These are phyloP conservation scores for Sciurus vulgaris DNA, from an alignment of 2,797 vertebrate genomes.

Conservation along the genomic window DNA sequence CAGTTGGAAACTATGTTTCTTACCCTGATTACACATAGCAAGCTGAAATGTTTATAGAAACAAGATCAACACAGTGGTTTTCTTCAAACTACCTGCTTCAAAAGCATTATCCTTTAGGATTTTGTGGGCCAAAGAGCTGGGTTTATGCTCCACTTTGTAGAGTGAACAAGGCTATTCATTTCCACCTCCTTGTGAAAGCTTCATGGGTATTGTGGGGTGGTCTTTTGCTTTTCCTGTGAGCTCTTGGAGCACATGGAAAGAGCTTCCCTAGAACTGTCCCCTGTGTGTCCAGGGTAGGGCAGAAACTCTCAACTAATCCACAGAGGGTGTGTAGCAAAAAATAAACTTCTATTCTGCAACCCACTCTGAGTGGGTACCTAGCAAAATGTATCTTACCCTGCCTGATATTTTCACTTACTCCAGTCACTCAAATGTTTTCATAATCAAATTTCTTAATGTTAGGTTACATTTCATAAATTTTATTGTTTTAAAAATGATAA, in stretches of 20 bases:
- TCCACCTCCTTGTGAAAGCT: not conserved
- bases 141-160: not conserved
- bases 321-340: not conserved
- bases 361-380: not conserved
- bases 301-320: not conserved
- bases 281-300: not conserved
- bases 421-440: not conserved
- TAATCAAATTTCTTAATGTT: not conserved
- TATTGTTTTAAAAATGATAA: not conserved
- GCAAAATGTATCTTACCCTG: not conserved
- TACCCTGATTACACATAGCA: not conserved
- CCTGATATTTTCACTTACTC: not conserved
- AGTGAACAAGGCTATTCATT: not conserved
- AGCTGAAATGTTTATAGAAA: slow-evolving; percentile 14
- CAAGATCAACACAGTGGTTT: not conserved
- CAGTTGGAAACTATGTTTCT: not conserved
- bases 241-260: not conserved
- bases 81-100: not conserved
- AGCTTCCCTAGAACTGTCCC: accelerated
- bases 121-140: not conserved
- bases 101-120: not conserved
- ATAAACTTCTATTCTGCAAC: not conserved
- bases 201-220: not conserved
- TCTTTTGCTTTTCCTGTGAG: not conserved
- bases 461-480: not conserved